These are phyloP conservation scores for Willowsia nigromaculata DNA, from an alignment of 2,888 invertebrate species.

Conservation along the genomic window DNA sequence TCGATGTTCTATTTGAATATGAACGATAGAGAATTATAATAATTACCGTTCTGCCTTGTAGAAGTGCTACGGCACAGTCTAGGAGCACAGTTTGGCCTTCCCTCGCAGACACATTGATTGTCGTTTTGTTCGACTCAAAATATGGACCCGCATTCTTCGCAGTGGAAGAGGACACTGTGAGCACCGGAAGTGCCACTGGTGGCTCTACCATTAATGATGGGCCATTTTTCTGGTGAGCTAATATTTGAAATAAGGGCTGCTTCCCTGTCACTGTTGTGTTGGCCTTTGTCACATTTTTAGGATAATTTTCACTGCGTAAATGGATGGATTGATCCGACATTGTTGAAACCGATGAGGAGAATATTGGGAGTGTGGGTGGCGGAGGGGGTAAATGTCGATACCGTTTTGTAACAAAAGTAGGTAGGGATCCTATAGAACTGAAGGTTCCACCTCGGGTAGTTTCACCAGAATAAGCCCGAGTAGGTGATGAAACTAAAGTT, in stretches of 20 bases:
- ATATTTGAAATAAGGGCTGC: constrained; percentile 22
- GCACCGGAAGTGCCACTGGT: constrained; percentile 58
- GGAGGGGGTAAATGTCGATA: background rate
- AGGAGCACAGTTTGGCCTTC: constrained; percentile 83
- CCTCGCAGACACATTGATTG: constrained; percentile 83
- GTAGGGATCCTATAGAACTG: background rate
- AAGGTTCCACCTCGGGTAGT: background rate
- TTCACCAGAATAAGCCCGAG: background rate
- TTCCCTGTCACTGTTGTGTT: background rate
- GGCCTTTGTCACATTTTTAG: background rate
- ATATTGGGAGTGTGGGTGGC: no score
- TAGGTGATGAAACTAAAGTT: background rate
- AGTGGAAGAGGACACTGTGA: constrained; percentile 54
- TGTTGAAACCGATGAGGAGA: background rate
- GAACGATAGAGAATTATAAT: background rate
- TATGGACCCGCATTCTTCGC: constrained; percentile 81
- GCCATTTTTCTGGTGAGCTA: constrained; percentile 47
- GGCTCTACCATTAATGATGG: constrained; percentile 56
- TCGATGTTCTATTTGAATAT: background rate
- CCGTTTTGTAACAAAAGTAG: constrained; percentile 1
- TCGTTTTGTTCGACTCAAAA: constrained; percentile 84
- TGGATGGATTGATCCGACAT: background rate
- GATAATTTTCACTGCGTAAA: background rate
- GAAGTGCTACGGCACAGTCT: constrained; percentile 84
- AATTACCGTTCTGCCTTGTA: constrained; percentile 84